phyloP scores from a whole-genome alignment of 2,888 invertebrate species.

The Harpalus rubripes region DNA sequence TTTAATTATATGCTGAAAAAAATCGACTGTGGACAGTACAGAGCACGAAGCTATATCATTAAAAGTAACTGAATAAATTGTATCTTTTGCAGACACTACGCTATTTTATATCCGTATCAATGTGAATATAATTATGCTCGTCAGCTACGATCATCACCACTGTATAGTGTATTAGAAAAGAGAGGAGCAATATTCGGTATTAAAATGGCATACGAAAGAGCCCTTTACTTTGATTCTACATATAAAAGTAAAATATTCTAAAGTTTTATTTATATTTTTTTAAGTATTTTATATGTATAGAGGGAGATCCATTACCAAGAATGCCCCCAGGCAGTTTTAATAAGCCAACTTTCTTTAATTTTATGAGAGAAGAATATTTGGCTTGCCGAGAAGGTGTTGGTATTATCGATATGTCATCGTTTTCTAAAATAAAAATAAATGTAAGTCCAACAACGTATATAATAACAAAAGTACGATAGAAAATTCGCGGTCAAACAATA shows the following conservation, averaged over 20 bases:
- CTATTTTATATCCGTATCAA: slow-evolving; percentile 80
- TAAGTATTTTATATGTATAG: neutral
- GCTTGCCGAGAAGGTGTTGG: slow-evolving; percentile 88
- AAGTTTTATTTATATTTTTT: slow-evolving; percentile 9
- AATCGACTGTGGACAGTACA: neutral
- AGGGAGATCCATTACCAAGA: slow-evolving; percentile 77
- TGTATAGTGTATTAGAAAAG: slow-evolving; percentile 83
- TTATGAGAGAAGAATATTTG: slow-evolving; percentile 84
- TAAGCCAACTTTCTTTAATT: slow-evolving; percentile 85
- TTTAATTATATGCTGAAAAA: too few species aligned
- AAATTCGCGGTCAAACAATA: too few species aligned
- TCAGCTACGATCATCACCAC: slow-evolving; percentile 83
- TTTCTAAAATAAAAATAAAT: slow-evolving; percentile 87
- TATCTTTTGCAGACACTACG: slow-evolving; percentile 77
- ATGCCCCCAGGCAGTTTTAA: slow-evolving; percentile 83
- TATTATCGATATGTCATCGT: slow-evolving; percentile 88
- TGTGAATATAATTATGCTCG: slow-evolving; percentile 82
- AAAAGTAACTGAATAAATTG: neutral
- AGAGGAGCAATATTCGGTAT: slow-evolving; percentile 85
- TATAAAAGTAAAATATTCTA: slow-evolving; percentile 77
- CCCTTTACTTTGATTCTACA: slow-evolving; percentile 83
- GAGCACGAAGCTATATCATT: neutral
- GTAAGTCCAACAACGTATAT: slow-evolving; percentile 77
- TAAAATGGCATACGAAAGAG: slow-evolving; percentile 85
- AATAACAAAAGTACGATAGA: too few species aligned